Percentiles rank a stretch among this genome's conserved stretches.
Evolutionary conservation across 2,113 vertebrate species (phyloP).

Genomic region (Hepsetus odoe): DNA sequence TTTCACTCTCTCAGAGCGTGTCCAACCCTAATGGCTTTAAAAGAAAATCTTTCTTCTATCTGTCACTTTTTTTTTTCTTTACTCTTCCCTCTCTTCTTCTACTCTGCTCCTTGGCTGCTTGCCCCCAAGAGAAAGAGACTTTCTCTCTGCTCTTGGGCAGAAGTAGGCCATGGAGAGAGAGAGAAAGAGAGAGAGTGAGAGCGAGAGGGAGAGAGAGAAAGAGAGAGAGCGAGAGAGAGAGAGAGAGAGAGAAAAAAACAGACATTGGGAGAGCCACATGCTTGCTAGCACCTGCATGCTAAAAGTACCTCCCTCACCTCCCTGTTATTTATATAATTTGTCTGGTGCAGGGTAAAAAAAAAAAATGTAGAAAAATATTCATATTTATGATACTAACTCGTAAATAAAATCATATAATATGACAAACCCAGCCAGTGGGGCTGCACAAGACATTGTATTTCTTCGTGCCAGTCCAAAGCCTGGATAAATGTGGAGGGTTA

Average conservation of each 20-base stretch:
- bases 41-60: constrained; percentile 8
- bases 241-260: background rate
- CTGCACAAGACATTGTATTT: too few species aligned
- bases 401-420: too few species aligned
- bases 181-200: background rate
- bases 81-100: constrained; percentile 9
- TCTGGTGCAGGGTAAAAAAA: too few species aligned
- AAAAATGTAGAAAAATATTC: too few species aligned
- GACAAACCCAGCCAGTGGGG: too few species aligned
- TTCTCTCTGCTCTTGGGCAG: constrained; percentile 2
- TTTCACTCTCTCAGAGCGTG: background rate
- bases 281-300: constrained; percentile 1
- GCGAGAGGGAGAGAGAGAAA: background rate
- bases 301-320: constrained; percentile 12
- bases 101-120: background rate
- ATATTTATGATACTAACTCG: too few species aligned
- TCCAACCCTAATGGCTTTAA: constrained; percentile 26
- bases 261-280: background rate
- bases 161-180: constrained; percentile 40
- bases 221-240: constrained; percentile 2
- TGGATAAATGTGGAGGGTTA: too few species aligned
- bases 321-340: too few species aligned
- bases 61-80: constrained; percentile 1
- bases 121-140: background rate
- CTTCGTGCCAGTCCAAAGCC: too few species aligned